Evolutionary conservation across 2,888 invertebrate genomes (phyloP).

Genomic region (Aricia artaxerxes): DNA sequence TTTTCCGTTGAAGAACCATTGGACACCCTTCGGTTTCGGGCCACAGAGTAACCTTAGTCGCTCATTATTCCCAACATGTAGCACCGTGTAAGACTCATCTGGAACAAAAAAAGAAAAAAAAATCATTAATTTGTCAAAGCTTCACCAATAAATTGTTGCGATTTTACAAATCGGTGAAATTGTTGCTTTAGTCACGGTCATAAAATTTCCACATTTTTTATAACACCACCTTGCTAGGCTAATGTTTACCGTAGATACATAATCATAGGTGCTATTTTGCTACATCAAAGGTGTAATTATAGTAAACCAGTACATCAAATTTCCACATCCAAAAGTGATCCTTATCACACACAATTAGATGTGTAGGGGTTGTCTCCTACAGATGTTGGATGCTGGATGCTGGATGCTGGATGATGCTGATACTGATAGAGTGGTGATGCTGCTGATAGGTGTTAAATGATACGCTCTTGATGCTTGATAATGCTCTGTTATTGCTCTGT

Average conservation of each 20-base stretch:
- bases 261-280: not conserved
- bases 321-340: not conserved
- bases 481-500: too few relatives aligned
- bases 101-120: constrained; percentile 44
- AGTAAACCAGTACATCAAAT: not conserved
- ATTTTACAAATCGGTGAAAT: constrained; percentile 11
- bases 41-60: constrained; percentile 67
- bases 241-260: not conserved
- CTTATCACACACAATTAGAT: not conserved
- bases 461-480: too few relatives aligned
- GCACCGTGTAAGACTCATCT: constrained; percentile 59
- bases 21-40: constrained; percentile 51
- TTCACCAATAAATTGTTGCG: not conserved
- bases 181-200: not conserved
- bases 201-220: constrained; percentile 10
- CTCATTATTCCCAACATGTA: constrained; percentile 62
- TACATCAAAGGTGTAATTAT: not conserved
- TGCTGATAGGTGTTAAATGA: too few relatives aligned
- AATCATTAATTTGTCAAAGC: constrained; percentile 6
- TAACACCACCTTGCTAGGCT: not conserved
- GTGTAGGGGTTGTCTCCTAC: too few relatives aligned
- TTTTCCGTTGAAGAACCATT: constrained; percentile 70
- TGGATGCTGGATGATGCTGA: too few relatives aligned
- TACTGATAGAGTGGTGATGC: too few relatives aligned
- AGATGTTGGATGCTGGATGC: too few relatives aligned